Evolutionary conservation across 2,888 invertebrate genomes (phyloP), one percentile per base, ranked within the genome.

Genomic region (Horisme vitalbata): DNA sequence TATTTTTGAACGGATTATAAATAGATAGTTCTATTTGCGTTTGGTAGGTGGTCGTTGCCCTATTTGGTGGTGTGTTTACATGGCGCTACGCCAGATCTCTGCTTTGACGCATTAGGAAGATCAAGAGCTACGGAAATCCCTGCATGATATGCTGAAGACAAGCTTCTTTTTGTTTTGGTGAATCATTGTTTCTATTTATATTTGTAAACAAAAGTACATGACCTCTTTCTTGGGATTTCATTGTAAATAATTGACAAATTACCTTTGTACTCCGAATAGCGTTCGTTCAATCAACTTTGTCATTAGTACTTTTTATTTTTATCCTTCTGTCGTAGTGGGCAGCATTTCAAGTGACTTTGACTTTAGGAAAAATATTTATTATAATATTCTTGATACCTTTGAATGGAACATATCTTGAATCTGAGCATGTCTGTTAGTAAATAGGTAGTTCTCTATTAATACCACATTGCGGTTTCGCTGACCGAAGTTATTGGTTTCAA

Each of bases 41-140:
- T 71, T 55, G 59, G 55, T 68, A 62, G 68, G 65, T 85, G 87
- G 85, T 86, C 86, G 80, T 83, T 87, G 85, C 87, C 86, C 88
- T 84, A 85, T 83, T 85, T 86, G 87, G 86, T 79, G 68, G 65
- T 76, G 67, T 84, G 84, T 87, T 83, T 86, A 84, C 82, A 75
- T 85, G 84, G 84, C 83, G 72, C 64, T 56, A 41, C 71, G 83
- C 81, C 82, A 83, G 74, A 62, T 55, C 45, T 58, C 60, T 52
- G 49, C 48, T 52, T 65, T 71, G 68, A 70, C 66, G 66, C 59
- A 57, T 61, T 65, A 49, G 51, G 54, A 48, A 45, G 48, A 55
- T 47, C 54, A 31, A 13, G 13, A 26, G 31, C 26, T 32, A 8
- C 36, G 30, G 31, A 50, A 44, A 41, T 47, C 43, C 34, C 30